Evolutionary conservation across 2,113 vertebrate genomes (phyloP), one percentile per base, ranked within the genome.

Genomic region (Zosterops borbonicus): DNA sequence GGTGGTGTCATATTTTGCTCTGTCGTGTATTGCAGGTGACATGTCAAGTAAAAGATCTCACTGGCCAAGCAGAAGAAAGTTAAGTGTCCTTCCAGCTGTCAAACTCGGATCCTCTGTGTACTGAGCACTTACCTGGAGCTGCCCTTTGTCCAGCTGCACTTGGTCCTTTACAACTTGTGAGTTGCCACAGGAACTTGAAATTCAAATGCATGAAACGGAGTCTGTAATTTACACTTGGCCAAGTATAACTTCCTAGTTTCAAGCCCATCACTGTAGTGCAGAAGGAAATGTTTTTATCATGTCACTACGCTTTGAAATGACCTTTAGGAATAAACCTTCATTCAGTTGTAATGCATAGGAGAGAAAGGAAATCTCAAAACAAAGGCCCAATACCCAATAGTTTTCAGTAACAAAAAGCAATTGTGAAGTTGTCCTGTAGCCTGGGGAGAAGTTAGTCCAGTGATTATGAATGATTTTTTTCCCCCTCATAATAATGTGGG

Each of bases 341-440:
- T 42, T 81, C 56, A 81, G 24, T 22, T 79, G 44, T 63, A 21
- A 12, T 31, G 28, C 37, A 6, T 5, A 24, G 19, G 42, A 86
- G 75, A 79, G 41, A 90, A 86, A 65, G 47, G 35, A 94, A 81
- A 49, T 65, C 59, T 62, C n/a, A 69, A 41, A 92, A 60, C 39
- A 93, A 84, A 82, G 25, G 23, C 67, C 77, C 46, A 88, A 76
- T 64, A 68, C 19, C 20, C 50, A 31, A 29, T 15, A 50, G 58
- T 55, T 94, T 83, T 70, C 60, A 77, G 3, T 37, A 67, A 89
- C 46, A 89, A 65, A 90, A 55, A 3, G 0, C 60, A 63, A 17
- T 73, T 88, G 81, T 73, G 28, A 96, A 73, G 70, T n/a, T 85
- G 42, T 47, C 27, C 24, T 9, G 21, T 18, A 86, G 59, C 21